Evolutionary conservation across 2,113 vertebrate genomes (phyloP).

Genomic region (Anser brachyrhynchus): DNA sequence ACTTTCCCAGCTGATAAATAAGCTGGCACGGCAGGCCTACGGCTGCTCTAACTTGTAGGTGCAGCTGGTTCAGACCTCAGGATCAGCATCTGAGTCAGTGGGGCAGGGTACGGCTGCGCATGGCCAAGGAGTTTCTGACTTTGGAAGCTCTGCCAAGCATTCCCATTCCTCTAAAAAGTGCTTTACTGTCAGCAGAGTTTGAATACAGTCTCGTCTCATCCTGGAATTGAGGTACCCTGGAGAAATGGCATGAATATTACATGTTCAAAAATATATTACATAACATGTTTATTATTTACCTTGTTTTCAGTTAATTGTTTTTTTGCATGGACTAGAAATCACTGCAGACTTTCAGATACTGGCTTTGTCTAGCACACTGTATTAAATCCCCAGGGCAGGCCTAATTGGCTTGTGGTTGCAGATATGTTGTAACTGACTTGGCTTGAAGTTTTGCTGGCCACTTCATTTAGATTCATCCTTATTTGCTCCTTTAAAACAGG

Average conservation of each 20-base stretch:
- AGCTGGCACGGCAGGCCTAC: background rate
- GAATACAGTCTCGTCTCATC: background rate
- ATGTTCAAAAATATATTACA: background rate
- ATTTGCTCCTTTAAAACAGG: background rate
- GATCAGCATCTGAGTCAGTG: background rate
- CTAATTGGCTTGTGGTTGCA: conserved; percentile 29
- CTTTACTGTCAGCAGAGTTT: background rate
- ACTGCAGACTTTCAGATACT: background rate
- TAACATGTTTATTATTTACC: conserved; percentile 27
- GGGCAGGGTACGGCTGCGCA: background rate
- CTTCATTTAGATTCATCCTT: background rate
- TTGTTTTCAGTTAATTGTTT: background rate
- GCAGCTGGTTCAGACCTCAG: background rate
- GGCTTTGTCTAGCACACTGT: background rate
- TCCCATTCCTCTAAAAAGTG: background rate
- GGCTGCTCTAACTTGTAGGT: background rate
- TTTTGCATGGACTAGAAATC: conserved; percentile 8
- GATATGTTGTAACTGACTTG: conserved; percentile 40
- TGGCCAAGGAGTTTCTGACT: background rate
- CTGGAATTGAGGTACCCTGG: background rate
- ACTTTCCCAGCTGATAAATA: conserved; percentile 11
- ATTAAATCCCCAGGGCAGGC: conserved; percentile 9
- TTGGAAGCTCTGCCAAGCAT: background rate
- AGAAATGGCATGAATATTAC: background rate
- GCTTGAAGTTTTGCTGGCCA: conserved; percentile 6